phyloP scores from a whole-genome alignment of 2,797 vertebrate genomes.

The Phyllotis vaccarum region DNA sequence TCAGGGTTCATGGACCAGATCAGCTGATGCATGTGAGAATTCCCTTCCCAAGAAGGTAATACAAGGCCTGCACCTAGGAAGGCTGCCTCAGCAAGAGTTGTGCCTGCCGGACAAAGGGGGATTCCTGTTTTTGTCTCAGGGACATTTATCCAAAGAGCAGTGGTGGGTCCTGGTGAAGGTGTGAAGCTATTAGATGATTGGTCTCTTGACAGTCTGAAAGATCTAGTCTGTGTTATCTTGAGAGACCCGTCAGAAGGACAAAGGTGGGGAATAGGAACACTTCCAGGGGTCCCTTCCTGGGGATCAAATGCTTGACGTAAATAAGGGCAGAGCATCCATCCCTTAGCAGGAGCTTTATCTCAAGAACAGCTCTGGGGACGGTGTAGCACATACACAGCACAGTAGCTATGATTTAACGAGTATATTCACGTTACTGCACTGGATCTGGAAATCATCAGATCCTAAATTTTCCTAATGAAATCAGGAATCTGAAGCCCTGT shows the following conservation, averaged over 20 bases:
- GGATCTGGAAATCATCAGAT: background rate
- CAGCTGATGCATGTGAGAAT: background rate
- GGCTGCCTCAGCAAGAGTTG: background rate
- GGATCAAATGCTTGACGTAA: background rate
- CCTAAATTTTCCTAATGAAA: background rate
- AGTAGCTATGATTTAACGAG: background rate
- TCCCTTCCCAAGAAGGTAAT: background rate
- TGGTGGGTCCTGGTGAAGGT: background rate
- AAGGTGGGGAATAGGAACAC: background rate
- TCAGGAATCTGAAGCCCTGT: background rate
- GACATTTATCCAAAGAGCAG: background rate
- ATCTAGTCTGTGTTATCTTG: too few species aligned
- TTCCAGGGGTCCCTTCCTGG: background rate
- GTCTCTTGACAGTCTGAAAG: too few species aligned
- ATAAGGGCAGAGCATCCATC: background rate
- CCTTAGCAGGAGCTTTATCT: background rate
- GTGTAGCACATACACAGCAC: too few species aligned
- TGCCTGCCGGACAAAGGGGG: background rate
- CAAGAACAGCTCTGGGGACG: background rate
- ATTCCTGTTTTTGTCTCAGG: background rate
- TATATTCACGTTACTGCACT: fast-evolving
- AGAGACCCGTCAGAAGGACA: background rate
- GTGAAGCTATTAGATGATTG: background rate
- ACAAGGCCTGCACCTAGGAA: background rate
- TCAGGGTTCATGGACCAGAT: background rate